phyloP scores from a whole-genome alignment of 2,113 vertebrate genomes.

The Epinephelus moara region DNA sequence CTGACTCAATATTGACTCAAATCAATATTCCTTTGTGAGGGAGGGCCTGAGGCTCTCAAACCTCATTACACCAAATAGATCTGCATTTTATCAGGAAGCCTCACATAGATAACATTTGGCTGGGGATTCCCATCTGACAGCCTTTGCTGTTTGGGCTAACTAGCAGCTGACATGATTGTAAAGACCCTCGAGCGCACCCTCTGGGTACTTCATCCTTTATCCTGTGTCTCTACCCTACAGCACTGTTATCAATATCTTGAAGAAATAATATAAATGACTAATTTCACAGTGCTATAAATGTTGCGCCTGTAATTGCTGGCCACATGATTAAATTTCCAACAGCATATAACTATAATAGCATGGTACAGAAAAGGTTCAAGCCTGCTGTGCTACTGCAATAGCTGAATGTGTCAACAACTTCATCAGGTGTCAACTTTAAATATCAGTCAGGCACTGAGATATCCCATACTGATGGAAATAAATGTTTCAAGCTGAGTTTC shows the following conservation, averaged over 20 bases:
- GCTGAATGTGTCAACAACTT: constrained; percentile 41
- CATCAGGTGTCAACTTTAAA: constrained; percentile 56
- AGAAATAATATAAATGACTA: background rate
- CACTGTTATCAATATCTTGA: background rate
- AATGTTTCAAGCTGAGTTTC: constrained; percentile 42
- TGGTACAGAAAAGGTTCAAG: background rate
- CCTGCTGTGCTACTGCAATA: background rate
- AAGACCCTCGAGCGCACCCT: background rate
- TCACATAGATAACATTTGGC: constrained; percentile 28
- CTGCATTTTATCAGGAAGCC: constrained; percentile 54
- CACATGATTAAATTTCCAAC: background rate
- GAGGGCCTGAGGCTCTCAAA: constrained; percentile 33
- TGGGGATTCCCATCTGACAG: background rate
- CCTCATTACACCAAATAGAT: constrained; percentile 56
- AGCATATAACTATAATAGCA: constrained; percentile 10
- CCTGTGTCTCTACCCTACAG: background rate
- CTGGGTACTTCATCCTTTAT: background rate
- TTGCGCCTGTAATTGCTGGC: background rate
- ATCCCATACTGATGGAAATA: constrained; percentile 46
- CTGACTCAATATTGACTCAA: constrained; percentile 36
- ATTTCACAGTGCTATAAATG: background rate
- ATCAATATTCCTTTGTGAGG: constrained; percentile 52
- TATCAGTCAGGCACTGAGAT: constrained; percentile 35
- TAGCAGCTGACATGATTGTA: constrained; percentile 12
- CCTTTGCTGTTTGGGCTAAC: constrained; percentile 7